A percentile compares a stretch with the other conserved stretches of the same genome.
Conservation (phyloP, 2,888 invertebrate species). For the Scrobipalpa atriplicella region DNA sequence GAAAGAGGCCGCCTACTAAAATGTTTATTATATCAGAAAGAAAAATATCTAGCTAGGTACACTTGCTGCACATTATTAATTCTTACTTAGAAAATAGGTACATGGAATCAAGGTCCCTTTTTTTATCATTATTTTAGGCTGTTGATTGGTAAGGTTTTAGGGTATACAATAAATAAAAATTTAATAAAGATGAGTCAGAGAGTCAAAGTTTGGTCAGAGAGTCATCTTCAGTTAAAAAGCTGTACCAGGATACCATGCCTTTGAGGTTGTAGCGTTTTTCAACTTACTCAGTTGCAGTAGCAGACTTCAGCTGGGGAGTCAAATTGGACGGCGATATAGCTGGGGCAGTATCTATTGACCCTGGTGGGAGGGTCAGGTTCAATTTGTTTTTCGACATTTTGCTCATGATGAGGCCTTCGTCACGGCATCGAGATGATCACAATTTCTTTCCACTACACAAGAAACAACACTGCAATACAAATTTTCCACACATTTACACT, state of each 20-base stretch:
- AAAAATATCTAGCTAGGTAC: too few species aligned
- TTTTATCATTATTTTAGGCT: too few species aligned
- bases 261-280: background rate
- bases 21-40: too few species aligned
- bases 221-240: background rate
- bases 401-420: conserved; percentile 67
- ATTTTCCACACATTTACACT: background rate
- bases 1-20: too few species aligned
- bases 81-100: background rate
- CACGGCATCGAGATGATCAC: conserved; percentile 48
- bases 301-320: conserved; percentile 83
- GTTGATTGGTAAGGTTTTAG: too few species aligned
- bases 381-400: conserved; percentile 96
- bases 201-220: background rate
- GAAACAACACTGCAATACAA: background rate
- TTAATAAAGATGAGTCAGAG: too few species aligned
- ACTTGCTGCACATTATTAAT: background rate
- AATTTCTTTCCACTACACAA: background rate
- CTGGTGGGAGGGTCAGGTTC: conserved; percentile 94
- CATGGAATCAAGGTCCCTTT: too few species aligned
- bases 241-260: conserved; percentile 16
- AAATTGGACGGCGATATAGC: conserved; percentile 83
- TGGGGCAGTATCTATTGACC: conserved; percentile 90
- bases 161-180: too few species aligned
- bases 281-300: conserved; percentile 82